These are phyloP conservation scores for Epinotia bilunana DNA, from an alignment of 2,888 invertebrate species.

Conservation along the genomic window DNA sequence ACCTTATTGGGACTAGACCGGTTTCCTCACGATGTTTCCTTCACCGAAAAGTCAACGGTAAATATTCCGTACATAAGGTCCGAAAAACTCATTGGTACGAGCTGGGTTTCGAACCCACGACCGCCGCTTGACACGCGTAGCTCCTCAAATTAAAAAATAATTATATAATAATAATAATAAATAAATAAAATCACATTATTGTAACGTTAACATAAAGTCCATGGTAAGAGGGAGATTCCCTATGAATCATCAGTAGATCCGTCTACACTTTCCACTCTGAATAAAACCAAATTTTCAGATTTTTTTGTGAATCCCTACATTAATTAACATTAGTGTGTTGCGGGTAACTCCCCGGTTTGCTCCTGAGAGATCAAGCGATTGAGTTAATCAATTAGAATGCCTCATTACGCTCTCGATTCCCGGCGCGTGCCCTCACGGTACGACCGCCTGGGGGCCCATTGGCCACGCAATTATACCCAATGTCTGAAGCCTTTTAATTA, in stretches of 20 bases:
- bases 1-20: too few relatives aligned
- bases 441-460: background rate
- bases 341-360: background rate
- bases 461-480: background rate
- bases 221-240: background rate
- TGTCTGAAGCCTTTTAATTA: background rate
- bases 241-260: too few relatives aligned
- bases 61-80: too few relatives aligned
- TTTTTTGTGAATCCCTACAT: background rate
- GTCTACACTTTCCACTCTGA: background rate
- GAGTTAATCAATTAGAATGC: constrained; percentile 5
- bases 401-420: constrained; percentile 3
- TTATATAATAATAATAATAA: too few relatives aligned
- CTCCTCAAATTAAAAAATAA: too few relatives aligned
- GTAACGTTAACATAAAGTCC: too few relatives aligned
- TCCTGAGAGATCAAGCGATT: background rate
- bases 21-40: too few relatives aligned
- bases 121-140: too few relatives aligned
- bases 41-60: too few relatives aligned
- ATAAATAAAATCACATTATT: background rate
- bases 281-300: background rate
- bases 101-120: too few relatives aligned
- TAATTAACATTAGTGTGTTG: background rate
- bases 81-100: too few relatives aligned
- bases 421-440: background rate